Evolutionary conservation across 64 coral and sea anemone genomes (phyloP).

Genomic region (Cladopsammia gracilis): DNA sequence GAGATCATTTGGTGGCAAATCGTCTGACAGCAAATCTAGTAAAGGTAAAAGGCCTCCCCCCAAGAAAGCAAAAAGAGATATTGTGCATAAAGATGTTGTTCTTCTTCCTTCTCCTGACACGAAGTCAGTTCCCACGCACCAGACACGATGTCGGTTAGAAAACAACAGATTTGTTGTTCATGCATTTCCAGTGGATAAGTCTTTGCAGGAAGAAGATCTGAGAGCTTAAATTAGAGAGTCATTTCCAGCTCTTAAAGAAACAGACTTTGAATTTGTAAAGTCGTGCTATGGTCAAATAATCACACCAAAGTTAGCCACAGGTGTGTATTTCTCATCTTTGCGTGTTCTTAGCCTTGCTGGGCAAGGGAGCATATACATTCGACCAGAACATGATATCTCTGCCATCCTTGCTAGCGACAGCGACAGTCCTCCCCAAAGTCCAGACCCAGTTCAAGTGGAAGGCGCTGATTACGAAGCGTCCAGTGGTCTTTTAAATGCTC

Average conservation of each 20-base stretch:
- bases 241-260: constrained; percentile 19
- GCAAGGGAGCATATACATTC: constrained; percentile 64
- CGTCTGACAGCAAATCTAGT: constrained; percentile 23
- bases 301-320: constrained; percentile 48
- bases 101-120: constrained; percentile 5
- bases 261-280: constrained; percentile 58
- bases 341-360: constrained; percentile 46
- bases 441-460: background rate
- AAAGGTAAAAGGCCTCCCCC: constrained; percentile 50
- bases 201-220: no score
- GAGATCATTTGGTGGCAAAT: constrained; percentile 30
- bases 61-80: constrained; percentile 48
- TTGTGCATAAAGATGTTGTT: constrained; percentile 22
- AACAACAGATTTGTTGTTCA: constrained; percentile 40
- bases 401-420: background rate
- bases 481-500: background rate
- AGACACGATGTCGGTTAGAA: constrained; percentile 36
- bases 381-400: constrained; percentile 47
- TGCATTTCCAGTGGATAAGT: no score
- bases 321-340: constrained; percentile 26
- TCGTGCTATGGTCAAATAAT: constrained; percentile 60
- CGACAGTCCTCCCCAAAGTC: constrained; percentile 3
- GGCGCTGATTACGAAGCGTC: background rate
- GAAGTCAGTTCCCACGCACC: constrained; percentile 33
- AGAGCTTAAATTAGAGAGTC: constrained; percentile 20